Percentiles rank a stretch among this genome's conserved stretches.
These are phyloP conservation scores for Anaspis maculata DNA, from an alignment of 2,888 invertebrate species.

Conservation along the genomic window DNA sequence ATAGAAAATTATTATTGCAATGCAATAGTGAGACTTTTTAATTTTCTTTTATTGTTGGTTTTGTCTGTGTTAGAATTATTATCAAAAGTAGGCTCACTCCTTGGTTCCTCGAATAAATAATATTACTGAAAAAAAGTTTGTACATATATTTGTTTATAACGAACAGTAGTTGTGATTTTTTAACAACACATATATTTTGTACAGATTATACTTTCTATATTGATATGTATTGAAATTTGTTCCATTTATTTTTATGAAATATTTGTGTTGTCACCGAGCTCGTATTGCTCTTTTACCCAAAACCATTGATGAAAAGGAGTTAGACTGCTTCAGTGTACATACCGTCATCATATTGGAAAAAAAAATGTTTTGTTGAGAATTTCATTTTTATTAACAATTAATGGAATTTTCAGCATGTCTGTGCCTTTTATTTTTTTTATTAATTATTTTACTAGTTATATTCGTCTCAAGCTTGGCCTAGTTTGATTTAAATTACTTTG, in stretches of 20 bases:
- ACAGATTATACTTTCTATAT: slow-evolving; percentile 5
- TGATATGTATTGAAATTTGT: slow-evolving; percentile 7
- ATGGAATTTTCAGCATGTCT: slow-evolving; percentile 27
- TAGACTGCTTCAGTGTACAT: slow-evolving; percentile 26
- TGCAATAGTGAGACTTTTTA: slow-evolving; percentile 20
- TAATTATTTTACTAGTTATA: slow-evolving; percentile 17
- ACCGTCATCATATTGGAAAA: slow-evolving; percentile 14
- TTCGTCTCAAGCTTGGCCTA: slow-evolving; percentile 25
- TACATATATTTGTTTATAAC: slow-evolving; percentile 21
- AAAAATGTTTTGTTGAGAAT: slow-evolving; percentile 23
- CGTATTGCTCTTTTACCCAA: slow-evolving; percentile 8
- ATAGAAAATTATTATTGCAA: slow-evolving; percentile 17
- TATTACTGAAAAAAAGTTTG: too few relatives aligned
- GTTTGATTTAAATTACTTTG: too few relatives aligned
- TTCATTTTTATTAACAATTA: slow-evolving; percentile 14
- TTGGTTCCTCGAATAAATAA: slow-evolving; percentile 20
- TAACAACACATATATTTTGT: slow-evolving; percentile 21
- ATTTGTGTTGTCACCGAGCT: slow-evolving; percentile 17
- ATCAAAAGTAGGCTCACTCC: slow-evolving; percentile 37
- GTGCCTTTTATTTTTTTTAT: slow-evolving; percentile 28
- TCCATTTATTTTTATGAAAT: slow-evolving; percentile 7
- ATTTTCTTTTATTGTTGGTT: slow-evolving; percentile 22
- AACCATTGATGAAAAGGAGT: slow-evolving; percentile 21
- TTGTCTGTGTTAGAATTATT: slow-evolving; percentile 34
- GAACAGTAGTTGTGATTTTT: slow-evolving; percentile 17